These are phyloP conservation scores for Phoenicopterus ruber DNA, from an alignment of 2,113 vertebrate genomes.

Conservation along the genomic window DNA sequence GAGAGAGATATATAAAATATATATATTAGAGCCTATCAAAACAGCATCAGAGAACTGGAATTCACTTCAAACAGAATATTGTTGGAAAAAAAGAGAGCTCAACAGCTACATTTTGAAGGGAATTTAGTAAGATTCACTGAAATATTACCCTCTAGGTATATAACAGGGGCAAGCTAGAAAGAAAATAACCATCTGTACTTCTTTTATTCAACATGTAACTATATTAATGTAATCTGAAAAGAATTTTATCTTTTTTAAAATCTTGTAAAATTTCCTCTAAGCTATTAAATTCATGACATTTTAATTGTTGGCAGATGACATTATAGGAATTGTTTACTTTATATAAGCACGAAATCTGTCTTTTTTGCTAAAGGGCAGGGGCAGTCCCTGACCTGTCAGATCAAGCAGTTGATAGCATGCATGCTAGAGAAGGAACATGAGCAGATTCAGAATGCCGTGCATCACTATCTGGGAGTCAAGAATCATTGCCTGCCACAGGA, in stretches of 20 bases:
- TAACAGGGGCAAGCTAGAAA: not conserved
- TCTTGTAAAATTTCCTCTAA: not conserved
- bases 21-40: not conserved
- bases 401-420: not conserved
- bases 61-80: not conserved
- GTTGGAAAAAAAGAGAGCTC: not conserved
- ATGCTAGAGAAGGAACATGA: too few species aligned
- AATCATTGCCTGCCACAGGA: too few species aligned
- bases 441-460: too few species aligned
- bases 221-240: not conserved
- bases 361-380: not conserved
- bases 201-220: not conserved
- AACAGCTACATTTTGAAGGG: not conserved
- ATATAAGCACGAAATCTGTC: not conserved
- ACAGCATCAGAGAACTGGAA: not conserved
- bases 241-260: not conserved
- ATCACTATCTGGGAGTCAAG: too few species aligned
- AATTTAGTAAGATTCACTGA: not conserved
- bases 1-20: too few species aligned
- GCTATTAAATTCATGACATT: not conserved
- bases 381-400: not conserved
- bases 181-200: not conserved
- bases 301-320: not conserved
- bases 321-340: not conserved
- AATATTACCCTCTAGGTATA: not conserved